Percentiles rank a stretch among this genome's conserved stretches.
phyloP scores from a whole-genome alignment of 2,113 vertebrate species.

The Cygnus buccinator region DNA sequence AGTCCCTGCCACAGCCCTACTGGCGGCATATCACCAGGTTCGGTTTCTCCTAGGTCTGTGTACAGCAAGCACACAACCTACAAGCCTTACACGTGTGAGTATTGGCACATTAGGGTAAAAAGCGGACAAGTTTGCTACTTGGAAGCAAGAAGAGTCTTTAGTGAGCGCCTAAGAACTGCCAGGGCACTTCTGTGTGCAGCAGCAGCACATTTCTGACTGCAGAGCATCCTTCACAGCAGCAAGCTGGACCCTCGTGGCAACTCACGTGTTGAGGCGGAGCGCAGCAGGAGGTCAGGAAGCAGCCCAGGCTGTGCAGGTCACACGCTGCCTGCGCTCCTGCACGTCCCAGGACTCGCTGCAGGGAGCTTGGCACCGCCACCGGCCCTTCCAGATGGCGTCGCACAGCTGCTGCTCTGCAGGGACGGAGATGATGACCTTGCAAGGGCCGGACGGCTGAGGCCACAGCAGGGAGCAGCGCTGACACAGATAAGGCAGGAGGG shows the following conservation, averaged over 20 bases:
- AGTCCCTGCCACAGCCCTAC: not conserved
- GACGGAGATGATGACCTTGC: not conserved
- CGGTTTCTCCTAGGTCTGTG: not conserved
- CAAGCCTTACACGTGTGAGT: not conserved
- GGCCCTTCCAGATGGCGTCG: not conserved
- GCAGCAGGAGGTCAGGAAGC: not conserved
- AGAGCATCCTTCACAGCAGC: not conserved
- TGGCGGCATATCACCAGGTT: not conserved
- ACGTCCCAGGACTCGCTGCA: not conserved
- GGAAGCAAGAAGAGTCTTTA: not conserved
- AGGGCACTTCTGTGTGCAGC: not conserved
- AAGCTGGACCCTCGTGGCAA: not conserved
- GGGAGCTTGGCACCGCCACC: not conserved
- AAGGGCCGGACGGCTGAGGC: not conserved
- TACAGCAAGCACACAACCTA: not conserved
- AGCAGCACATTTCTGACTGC: not conserved
- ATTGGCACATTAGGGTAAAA: not conserved
- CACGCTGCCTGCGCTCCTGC: not conserved
- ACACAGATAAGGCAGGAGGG: not conserved
- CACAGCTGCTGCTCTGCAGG: not conserved
- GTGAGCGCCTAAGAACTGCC: not conserved
- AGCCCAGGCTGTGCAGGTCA: not conserved
- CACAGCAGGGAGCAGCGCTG: not conserved
- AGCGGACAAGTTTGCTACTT: not conserved
- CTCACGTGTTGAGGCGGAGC: not conserved